phyloP scores from a whole-genome alignment of 2,888 invertebrate genomes.

The Macaria notata region DNA sequence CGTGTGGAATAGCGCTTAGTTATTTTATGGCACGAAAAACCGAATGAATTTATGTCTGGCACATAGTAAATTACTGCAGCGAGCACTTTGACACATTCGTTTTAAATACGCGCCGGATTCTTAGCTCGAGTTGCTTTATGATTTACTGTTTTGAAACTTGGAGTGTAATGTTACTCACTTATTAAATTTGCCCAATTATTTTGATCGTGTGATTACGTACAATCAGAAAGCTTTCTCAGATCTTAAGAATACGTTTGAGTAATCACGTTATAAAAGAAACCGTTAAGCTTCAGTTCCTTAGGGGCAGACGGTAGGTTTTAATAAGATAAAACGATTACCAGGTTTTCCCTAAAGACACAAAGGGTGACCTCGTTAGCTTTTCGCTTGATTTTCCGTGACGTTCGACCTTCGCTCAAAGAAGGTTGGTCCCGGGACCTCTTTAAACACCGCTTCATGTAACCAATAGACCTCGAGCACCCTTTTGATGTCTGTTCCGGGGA shows the following conservation, averaged over 20 bases:
- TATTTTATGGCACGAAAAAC: conserved; percentile 22
- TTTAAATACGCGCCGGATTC: conserved; percentile 17
- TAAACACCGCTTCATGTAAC: conserved; percentile 24
- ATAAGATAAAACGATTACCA: conserved; percentile 13
- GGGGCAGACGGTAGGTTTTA: conserved; percentile 8
- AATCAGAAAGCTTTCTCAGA: too few relatives aligned
- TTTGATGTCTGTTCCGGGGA: conserved; percentile 21
- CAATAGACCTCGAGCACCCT: conserved; percentile 15
- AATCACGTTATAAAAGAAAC: not conserved
- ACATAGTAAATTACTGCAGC: conserved; percentile 26
- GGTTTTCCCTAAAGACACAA: conserved; percentile 18
- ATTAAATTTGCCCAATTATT: too few relatives aligned
- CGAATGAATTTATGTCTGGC: conserved; percentile 26
- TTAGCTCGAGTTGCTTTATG: conserved; percentile 6
- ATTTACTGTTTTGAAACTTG: conserved; percentile 6
- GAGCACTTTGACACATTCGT: conserved; percentile 23
- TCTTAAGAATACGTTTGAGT: not conserved
- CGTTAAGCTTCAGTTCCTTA: conserved; percentile 2
- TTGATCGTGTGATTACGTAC: too few relatives aligned
- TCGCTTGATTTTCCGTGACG: conserved; percentile 28
- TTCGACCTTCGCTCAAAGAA: conserved; percentile 38
- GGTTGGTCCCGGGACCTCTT: conserved; percentile 36
- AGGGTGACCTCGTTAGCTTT: conserved; percentile 22
- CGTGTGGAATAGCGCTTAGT: conserved; percentile 12
- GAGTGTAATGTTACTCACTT: too few relatives aligned